Evolutionary conservation across 2,113 vertebrate species (phyloP).

Genomic region (Synchiropus splendidus): DNA sequence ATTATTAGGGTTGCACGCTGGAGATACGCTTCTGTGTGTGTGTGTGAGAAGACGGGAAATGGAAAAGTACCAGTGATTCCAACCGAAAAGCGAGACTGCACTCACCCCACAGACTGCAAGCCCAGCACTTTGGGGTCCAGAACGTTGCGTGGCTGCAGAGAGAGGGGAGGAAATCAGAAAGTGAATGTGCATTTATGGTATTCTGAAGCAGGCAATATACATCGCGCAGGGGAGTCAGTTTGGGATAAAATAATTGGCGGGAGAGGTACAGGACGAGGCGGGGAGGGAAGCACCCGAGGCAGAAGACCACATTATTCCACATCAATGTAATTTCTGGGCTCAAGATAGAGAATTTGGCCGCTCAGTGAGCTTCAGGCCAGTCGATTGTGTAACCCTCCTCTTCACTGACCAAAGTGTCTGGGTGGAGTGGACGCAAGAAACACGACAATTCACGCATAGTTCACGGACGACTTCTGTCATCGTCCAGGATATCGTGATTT

Average conservation of each 20-base stretch:
- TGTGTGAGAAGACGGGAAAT: too few relatives aligned
- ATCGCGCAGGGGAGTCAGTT: slow-evolving; percentile 21
- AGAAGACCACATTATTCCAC: slow-evolving; percentile 47
- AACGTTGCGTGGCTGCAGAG: slow-evolving; percentile 49
- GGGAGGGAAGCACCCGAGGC: slow-evolving; percentile 37
- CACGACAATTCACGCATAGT: slow-evolving; percentile 19
- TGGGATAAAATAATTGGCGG: slow-evolving; percentile 26
- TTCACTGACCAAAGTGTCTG: slow-evolving; percentile 33
- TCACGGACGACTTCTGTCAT: too few relatives aligned
- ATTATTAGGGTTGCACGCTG: too few relatives aligned
- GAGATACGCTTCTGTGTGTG: too few relatives aligned
- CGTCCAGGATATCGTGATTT: too few relatives aligned
- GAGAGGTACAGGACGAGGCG: slow-evolving; percentile 15
- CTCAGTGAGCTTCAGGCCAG: slow-evolving; percentile 37
- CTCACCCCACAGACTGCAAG: slow-evolving; percentile 62
- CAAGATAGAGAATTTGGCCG: slow-evolving; percentile 32
- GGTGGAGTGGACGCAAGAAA: slow-evolving; percentile 22
- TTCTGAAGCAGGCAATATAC: slow-evolving; percentile 8
- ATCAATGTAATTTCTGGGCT: slow-evolving; percentile 48
- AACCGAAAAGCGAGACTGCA: slow-evolving; percentile 15
- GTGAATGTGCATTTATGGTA: slow-evolving; percentile 4
- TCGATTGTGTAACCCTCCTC: slow-evolving; percentile 44
- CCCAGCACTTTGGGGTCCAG: slow-evolving; percentile 62
- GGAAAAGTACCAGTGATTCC: too few relatives aligned
- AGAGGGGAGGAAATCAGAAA: slow-evolving; percentile 13